Conservation (phyloP, 1,140 invertebrate species). For the Lucilia cuprina region DNA sequence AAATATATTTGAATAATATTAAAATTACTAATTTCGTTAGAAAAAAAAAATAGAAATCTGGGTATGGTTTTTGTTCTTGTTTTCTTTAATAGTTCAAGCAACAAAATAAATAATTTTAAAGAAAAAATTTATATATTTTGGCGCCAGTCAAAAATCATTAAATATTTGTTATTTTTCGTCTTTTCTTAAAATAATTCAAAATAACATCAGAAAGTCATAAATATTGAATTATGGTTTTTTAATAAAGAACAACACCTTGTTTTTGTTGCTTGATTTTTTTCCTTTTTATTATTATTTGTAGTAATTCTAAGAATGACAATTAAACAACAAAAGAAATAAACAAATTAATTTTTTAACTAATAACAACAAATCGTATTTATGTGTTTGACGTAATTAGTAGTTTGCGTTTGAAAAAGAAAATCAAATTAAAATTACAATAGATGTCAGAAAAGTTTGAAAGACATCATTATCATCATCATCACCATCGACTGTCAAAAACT, state of each 20-base stretch:
- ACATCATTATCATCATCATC: no score
- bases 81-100: neutral
- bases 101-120: neutral
- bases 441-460: no score
- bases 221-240: slow-evolving; percentile 15
- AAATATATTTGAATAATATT: neutral
- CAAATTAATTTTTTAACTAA: neutral
- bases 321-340: neutral
- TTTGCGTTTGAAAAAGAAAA: no score
- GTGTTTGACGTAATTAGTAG: no score
- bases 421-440: no score
- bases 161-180: neutral
- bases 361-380: neutral
- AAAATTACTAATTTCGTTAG: neutral
- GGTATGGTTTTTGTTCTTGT: slow-evolving; percentile 22
- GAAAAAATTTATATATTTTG: slow-evolving; percentile 12
- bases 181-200: neutral
- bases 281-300: neutral
- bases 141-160: slow-evolving; percentile 32
- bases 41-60: slow-evolving; percentile 23
- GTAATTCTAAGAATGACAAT: neutral
- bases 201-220: neutral
- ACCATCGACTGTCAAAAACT: no score
- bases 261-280: neutral
- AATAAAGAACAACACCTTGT: slow-evolving; percentile 14